Conservation (phyloP, 2,888 invertebrate genomes). For the Hemicrepidius hirtus region DNA sequence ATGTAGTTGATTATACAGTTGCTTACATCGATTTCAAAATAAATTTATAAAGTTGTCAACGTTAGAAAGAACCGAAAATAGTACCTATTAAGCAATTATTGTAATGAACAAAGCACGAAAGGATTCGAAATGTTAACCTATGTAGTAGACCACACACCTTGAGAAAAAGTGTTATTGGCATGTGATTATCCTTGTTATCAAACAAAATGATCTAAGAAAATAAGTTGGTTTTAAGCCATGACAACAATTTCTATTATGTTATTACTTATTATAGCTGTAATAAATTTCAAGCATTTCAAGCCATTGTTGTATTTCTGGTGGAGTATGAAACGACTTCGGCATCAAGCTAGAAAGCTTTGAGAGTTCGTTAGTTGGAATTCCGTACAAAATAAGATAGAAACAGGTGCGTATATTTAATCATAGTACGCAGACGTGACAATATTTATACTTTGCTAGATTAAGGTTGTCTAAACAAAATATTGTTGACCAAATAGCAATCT, state of each 20-base stretch:
- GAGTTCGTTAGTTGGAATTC: neutral
- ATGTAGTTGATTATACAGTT: conserved; percentile 1
- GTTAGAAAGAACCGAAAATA: conserved; percentile 5
- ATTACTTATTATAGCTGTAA: conserved; percentile 17
- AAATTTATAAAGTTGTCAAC: conserved; percentile 26
- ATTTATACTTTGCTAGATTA: conserved; percentile 69
- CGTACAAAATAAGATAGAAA: conserved; percentile 22
- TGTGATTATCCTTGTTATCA: conserved; percentile 29
- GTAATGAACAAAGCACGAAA: conserved; percentile 6
- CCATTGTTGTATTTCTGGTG: conserved; percentile 24
- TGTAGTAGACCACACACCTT: conserved; percentile 23
- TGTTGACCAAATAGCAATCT: conserved; percentile 68
- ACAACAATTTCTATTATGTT: conserved; percentile 34
- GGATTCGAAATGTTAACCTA: neutral
- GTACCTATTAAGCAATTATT: conserved; percentile 15
- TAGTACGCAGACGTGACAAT: conserved; percentile 69
- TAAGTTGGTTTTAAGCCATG: conserved; percentile 21
- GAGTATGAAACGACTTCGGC: conserved; percentile 7
- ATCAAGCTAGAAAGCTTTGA: neutral
- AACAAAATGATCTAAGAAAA: conserved; percentile 25
- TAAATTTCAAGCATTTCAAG: conserved; percentile 21
- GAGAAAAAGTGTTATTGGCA: conserved; percentile 27
- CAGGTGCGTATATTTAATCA: conserved; percentile 64
- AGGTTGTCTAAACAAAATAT: conserved; percentile 66
- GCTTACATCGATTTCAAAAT: conserved; percentile 8